Evolutionary conservation across 2,113 vertebrate genomes (phyloP).

Genomic region (Dinomys branickii): DNA sequence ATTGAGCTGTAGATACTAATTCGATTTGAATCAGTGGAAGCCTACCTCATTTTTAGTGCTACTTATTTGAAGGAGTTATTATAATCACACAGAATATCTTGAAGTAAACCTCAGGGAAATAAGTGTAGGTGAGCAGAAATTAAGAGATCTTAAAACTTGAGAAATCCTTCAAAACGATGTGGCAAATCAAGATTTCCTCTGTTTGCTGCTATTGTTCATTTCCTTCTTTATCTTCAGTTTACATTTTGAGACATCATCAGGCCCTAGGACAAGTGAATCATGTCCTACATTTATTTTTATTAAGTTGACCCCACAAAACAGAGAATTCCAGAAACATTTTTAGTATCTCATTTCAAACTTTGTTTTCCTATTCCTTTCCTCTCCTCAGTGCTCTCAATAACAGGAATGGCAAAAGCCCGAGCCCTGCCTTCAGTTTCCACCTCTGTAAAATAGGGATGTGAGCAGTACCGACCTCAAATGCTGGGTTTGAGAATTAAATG

Average conservation of each 20-base stretch:
- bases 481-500: neutral
- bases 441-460: neutral
- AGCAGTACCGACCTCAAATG: neutral
- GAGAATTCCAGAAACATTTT: neutral
- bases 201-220: neutral
- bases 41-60: conserved; percentile 41
- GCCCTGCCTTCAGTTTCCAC: neutral
- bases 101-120: neutral
- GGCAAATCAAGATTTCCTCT: neutral
- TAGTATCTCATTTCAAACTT: neutral
- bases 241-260: neutral
- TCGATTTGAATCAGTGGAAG: neutral
- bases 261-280: neutral
- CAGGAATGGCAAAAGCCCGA: neutral
- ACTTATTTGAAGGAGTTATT: conserved; percentile 33
- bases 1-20: conserved; percentile 30
- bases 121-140: neutral
- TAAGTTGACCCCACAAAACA: neutral
- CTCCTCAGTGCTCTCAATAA: neutral
- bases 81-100: conserved; percentile 14
- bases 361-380: neutral
- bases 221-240: neutral
- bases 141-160: conserved; percentile 15
- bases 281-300: neutral
- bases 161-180: neutral